Conservation (phyloP, 2,113 vertebrate genomes). For the Burhinus bistriatus region DNA sequence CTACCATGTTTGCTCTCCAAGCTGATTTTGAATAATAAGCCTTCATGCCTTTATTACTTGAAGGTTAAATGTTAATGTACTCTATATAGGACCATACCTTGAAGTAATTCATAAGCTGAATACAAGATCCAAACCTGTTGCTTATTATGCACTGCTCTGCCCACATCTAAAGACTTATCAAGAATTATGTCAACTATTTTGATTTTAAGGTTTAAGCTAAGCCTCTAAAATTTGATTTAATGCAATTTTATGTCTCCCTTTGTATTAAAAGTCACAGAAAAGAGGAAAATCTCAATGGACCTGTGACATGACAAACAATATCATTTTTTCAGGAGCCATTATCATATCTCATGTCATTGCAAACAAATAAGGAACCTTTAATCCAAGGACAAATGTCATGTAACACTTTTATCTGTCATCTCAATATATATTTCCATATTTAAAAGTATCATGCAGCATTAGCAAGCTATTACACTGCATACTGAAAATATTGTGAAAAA, state of each 20-base stretch:
- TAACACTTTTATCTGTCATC: slow-evolving; percentile 29
- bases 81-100: neutral
- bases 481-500: neutral
- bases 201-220: slow-evolving; percentile 21
- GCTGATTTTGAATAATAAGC: neutral
- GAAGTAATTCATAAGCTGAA: neutral
- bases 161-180: neutral
- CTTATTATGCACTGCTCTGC: neutral
- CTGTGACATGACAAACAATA: slow-evolving; percentile 42
- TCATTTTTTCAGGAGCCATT: slow-evolving; percentile 7
- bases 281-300: neutral
- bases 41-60: neutral
- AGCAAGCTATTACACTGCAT: neutral
- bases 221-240: neutral
- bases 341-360: slow-evolving; percentile 50
- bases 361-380: slow-evolving; percentile 52
- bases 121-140: neutral
- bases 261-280: slow-evolving; percentile 40
- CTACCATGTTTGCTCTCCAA: neutral
- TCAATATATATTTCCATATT: neutral
- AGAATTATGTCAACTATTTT: slow-evolving; percentile 16
- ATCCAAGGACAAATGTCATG: slow-evolving; percentile 38
- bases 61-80: slow-evolving; percentile 5
- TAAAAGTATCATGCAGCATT: slow-evolving; percentile 8
- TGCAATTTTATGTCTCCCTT: neutral